These are phyloP conservation scores for Bombylius discolor DNA, from an alignment of 2,888 invertebrate species.

Conservation along the genomic window DNA sequence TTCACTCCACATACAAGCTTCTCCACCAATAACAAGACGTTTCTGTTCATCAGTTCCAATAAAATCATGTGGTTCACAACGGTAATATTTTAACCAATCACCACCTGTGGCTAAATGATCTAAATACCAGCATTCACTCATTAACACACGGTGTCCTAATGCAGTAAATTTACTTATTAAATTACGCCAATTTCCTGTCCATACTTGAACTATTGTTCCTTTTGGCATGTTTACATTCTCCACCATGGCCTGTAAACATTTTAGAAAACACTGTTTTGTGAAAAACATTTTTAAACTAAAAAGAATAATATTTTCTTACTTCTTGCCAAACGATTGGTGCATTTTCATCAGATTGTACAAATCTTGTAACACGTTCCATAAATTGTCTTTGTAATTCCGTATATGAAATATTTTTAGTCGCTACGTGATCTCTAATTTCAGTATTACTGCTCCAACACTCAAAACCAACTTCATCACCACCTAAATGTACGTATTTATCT, in stretches of 20 bases:
- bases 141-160: conserved; percentile 50
- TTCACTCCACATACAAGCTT: conserved; percentile 90
- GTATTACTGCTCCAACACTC: conserved; percentile 68
- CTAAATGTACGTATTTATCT: conserved; percentile 76
- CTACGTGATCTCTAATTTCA: conserved; percentile 49
- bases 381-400: conserved; percentile 52
- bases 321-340: conserved; percentile 73
- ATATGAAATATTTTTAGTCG: conserved; percentile 41
- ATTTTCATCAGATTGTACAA: conserved; percentile 37
- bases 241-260: conserved; percentile 17
- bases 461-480: conserved; percentile 82
- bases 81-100: conserved; percentile 58
- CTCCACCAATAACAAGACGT: conserved; percentile 67
- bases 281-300: no score
- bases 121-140: conserved; percentile 81
- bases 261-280: not conserved
- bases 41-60: conserved; percentile 41
- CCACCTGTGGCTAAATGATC: conserved; percentile 55
- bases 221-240: conserved; percentile 40
- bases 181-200: conserved; percentile 42
- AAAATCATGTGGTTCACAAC: conserved; percentile 53
- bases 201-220: conserved; percentile 69
- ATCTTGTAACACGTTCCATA: conserved; percentile 46
- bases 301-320: conserved; percentile 28
- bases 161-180: conserved; percentile 40